Evolutionary conservation across 2,888 invertebrate species (phyloP), one percentile per base, ranked within the genome.

Genomic region (Colostygia pectinataria): DNA sequence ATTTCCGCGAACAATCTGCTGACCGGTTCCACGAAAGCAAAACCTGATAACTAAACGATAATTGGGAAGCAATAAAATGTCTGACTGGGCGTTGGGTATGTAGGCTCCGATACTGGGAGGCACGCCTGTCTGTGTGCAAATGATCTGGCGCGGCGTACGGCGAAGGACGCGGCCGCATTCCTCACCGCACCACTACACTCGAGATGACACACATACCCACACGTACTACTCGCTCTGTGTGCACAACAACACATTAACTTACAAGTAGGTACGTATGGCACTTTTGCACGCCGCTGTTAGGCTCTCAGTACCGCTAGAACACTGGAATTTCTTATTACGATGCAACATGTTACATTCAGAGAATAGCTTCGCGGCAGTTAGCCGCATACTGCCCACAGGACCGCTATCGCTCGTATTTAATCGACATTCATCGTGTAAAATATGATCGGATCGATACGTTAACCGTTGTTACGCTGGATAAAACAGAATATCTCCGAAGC

Each of bases 111-210:
- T 51, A 71, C 71, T 65, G 68, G 38, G 37, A 58, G 63, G 74
- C 75, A 69, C 71, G 83, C 69, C 78, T 81, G 82, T 69, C 77
- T 83, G 80, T 86, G 84, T 86, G 89, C 87, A 86, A 87, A 86
- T 86, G 86, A 84, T 80, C 77, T 79, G 79, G 71, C 74, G 75
- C 74, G 74, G 71, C 78, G 83, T 82, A 81, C 80, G 80, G 69
- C 84, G 88, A 89, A 89, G 89, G 89, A 89, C 89, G 87, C 79
- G 88, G 79, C 87, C 89, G 88, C 89, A 89, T 89, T 89, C 89
- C 89, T 64, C 69, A 63, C 71, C 77, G 68, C 80, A 80, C 83
- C 71, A 79, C 74, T 70, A 80, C 83, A 80, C 61, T 59, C 71
- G 73, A 77, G 77, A 78, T 80, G 84, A 74, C 85, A 82, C 78